phyloP scores from a whole-genome alignment of 2,888 invertebrate species.

The Drosophila kuntzei region DNA sequence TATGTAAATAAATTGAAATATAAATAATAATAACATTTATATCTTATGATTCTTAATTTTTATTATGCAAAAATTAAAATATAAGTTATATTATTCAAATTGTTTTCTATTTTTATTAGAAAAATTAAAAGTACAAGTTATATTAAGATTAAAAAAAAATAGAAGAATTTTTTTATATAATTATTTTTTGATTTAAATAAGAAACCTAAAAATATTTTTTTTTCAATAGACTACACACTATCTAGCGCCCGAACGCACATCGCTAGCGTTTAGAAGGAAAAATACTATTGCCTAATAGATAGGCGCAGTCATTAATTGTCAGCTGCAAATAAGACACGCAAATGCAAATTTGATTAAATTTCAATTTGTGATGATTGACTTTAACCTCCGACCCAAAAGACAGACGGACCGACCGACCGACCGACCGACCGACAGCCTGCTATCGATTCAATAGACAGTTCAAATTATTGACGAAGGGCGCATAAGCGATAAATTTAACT shows the following conservation, averaged over 20 bases:
- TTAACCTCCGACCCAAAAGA: slow-evolving; percentile 2
- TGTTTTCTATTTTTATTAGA: too few species aligned
- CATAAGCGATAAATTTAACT: slow-evolving; percentile 37
- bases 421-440: not conserved
- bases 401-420: slow-evolving; percentile 7
- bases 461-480: slow-evolving; percentile 35
- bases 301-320: slow-evolving; percentile 52
- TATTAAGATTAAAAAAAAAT: too few species aligned
- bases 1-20: too few species aligned
- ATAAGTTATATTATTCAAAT: too few species aligned
- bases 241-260: not conserved
- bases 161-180: too few species aligned
- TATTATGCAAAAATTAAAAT: too few species aligned
- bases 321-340: slow-evolving; percentile 30
- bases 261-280: not conserved
- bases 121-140: too few species aligned
- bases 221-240: too few species aligned
- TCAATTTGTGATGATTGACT: slow-evolving; percentile 30
- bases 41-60: too few species aligned
- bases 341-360: slow-evolving; percentile 42
- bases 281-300: slow-evolving; percentile 45
- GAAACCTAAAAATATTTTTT: too few species aligned
- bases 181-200: too few species aligned
- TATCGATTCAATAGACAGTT: slow-evolving; percentile 22
- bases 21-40: too few species aligned